phyloP scores from a whole-genome alignment of 1,140 invertebrate species.

The Wasmannia auropunctata region DNA sequence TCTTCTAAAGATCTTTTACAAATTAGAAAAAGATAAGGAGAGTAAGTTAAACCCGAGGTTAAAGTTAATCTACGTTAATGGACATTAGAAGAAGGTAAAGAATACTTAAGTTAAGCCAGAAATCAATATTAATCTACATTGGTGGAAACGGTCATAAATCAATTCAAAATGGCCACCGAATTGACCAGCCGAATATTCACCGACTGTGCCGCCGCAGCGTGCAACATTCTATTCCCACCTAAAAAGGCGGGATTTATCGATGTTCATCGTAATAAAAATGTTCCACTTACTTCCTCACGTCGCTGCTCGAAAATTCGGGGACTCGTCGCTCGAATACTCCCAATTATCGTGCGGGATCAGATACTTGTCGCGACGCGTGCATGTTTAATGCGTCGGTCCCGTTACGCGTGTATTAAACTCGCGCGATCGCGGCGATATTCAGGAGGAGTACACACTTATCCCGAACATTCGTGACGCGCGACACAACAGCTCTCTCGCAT shows the following conservation, averaged over 20 bases:
- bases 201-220: neutral
- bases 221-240: neutral
- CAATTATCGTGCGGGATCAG: neutral
- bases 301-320: neutral
- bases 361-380: neutral
- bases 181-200: neutral
- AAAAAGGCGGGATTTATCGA: neutral
- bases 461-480: neutral
- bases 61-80: no score
- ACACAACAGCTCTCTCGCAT: neutral
- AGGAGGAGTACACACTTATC: neutral
- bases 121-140: no score
- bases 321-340: neutral
- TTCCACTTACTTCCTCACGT: neutral
- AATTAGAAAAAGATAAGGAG: no score
- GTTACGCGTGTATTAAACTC: neutral
- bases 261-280: neutral
- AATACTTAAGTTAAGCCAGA: no score
- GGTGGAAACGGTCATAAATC: no score
- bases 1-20: no score
- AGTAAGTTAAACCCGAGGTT: no score
- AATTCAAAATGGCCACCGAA: slow-evolving; percentile 23
- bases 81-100: no score
- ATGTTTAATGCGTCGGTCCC: neutral
- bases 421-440: neutral